Evolutionary conservation across 2,888 invertebrate genomes (phyloP).

Genomic region (Clivina fossor): DNA sequence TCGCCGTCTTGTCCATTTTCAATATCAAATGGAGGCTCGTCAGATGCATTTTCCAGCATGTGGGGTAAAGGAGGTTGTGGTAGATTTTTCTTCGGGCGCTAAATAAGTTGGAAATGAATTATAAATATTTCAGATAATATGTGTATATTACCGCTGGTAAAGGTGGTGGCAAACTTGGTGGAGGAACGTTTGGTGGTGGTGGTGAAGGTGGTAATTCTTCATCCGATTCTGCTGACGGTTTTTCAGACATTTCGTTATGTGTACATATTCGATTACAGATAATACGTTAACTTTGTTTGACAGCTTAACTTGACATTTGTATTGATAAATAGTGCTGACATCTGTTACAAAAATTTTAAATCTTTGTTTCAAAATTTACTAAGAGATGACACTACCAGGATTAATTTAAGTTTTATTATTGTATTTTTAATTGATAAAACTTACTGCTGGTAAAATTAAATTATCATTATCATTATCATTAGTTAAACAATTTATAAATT

Average conservation of each 20-base stretch:
- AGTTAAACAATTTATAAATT: too few relatives aligned
- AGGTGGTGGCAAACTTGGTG: slow-evolving; percentile 47
- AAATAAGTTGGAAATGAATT: background rate
- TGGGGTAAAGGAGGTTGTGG: slow-evolving; percentile 36
- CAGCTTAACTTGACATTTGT: too few relatives aligned
- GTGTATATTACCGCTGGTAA: slow-evolving; percentile 43
- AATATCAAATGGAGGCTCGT: slow-evolving; percentile 35
- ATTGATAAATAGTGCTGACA: too few relatives aligned
- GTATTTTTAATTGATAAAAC: too few relatives aligned
- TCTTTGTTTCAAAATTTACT: too few relatives aligned
- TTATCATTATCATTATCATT: too few relatives aligned
- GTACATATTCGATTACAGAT: slow-evolving; percentile 5
- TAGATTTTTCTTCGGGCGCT: slow-evolving; percentile 42
- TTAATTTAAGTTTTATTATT: too few relatives aligned
- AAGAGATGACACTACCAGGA: too few relatives aligned
- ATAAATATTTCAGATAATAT: background rate
- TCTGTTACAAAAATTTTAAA: too few relatives aligned
- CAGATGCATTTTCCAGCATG: slow-evolving; percentile 33
- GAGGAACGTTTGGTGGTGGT: slow-evolving; percentile 46
- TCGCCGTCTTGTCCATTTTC: slow-evolving; percentile 49
- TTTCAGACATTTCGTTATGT: slow-evolving; percentile 20
- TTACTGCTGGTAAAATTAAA: too few relatives aligned
- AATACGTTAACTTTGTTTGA: too few relatives aligned
- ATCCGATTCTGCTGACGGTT: slow-evolving; percentile 14
- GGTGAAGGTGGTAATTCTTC: slow-evolving; percentile 41